phyloP scores from a whole-genome alignment of 2,888 invertebrate species.

The Cristatella mucedo region DNA sequence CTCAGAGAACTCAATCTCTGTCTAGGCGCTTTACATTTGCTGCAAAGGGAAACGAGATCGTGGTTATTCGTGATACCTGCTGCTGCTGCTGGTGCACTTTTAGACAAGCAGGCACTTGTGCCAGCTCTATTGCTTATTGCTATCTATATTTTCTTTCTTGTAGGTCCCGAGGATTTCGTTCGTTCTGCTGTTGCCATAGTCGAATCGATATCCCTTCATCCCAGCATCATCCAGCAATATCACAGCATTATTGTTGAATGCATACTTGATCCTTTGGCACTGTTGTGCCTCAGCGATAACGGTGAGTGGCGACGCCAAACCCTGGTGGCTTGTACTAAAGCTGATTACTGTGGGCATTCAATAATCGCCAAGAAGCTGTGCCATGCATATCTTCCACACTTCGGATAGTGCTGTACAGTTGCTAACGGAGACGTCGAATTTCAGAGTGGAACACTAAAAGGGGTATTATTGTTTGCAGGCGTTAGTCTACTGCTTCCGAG shows the following conservation, averaged over 20 bases:
- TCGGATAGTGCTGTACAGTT: too few relatives aligned
- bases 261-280: background rate
- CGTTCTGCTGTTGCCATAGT: conserved; percentile 28
- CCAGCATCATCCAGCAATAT: conserved; percentile 25
- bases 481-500: too few relatives aligned
- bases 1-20: too few relatives aligned
- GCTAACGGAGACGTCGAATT: background rate
- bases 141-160: conserved; percentile 16
- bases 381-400: too few relatives aligned
- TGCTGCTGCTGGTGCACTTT: background rate
- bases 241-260: conserved; percentile 11
- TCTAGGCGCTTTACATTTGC: too few relatives aligned
- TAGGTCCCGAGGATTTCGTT: conserved; percentile 27
- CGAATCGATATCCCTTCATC: conserved; percentile 33
- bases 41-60: too few relatives aligned
- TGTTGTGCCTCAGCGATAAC: too few relatives aligned
- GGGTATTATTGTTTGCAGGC: background rate
- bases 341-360: too few relatives aligned
- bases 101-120: background rate
- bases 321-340: too few relatives aligned
- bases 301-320: too few relatives aligned
- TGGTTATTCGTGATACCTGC: background rate
- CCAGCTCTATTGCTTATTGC: background rate
- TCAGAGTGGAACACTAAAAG: background rate
- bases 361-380: too few relatives aligned